Percentiles rank a stretch among this genome's conserved stretches.
Conservation (phyloP, 2,888 invertebrate species). For the Trissolcus brochymenae region DNA sequence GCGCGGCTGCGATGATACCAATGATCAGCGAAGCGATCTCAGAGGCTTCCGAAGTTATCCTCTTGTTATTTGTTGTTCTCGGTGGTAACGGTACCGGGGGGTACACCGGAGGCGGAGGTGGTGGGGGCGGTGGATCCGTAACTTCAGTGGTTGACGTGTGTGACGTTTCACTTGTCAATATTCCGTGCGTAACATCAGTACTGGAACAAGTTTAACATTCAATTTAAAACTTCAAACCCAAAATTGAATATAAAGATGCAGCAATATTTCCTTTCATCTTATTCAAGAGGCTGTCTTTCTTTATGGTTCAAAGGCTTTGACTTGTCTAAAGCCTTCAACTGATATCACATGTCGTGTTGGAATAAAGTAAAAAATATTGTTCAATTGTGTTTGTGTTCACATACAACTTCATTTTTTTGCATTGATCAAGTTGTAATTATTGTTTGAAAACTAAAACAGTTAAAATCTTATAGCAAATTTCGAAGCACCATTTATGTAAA, state of each 20-base stretch:
- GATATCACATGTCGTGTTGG: background rate
- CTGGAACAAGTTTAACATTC: constrained; percentile 52
- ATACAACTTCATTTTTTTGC: background rate
- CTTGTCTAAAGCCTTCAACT: background rate
- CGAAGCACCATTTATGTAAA: constrained; percentile 19
- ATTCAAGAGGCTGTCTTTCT: background rate
- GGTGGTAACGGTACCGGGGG: constrained; percentile 72
- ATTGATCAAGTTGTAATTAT: background rate
- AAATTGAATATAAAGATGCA: background rate
- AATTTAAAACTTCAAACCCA: background rate
- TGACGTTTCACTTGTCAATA: constrained; percentile 65
- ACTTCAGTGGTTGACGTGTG: constrained; percentile 68
- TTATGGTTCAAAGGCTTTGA: background rate
- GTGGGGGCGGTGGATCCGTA: constrained; percentile 73
- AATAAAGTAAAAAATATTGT: background rate
- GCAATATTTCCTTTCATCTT: background rate
- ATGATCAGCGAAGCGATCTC: constrained; percentile 88
- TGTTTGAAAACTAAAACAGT: background rate
- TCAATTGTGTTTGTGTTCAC: background rate
- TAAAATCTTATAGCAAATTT: constrained; percentile 9
- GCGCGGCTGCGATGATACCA: constrained; percentile 92
- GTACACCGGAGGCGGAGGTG: constrained; percentile 71
- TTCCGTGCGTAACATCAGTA: constrained; percentile 66
- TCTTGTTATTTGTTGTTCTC: constrained; percentile 69
- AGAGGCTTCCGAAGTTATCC: constrained; percentile 83